These are phyloP conservation scores for Zapornia atra DNA, from an alignment of 2,113 vertebrate species.

Conservation along the genomic window DNA sequence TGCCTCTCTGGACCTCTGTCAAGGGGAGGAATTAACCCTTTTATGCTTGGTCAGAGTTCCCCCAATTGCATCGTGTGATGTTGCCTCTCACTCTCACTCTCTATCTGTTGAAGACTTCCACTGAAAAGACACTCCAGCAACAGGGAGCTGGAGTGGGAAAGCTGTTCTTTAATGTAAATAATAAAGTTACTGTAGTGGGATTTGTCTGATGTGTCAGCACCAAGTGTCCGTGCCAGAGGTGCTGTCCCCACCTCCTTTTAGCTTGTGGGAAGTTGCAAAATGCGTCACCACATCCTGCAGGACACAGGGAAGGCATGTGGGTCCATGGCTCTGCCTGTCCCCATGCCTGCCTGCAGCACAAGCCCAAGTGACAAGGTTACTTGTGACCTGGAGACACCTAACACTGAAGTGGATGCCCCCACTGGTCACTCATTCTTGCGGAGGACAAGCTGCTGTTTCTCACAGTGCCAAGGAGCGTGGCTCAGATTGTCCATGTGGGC, in stretches of 20 bases:
- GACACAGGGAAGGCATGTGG: fast-evolving
- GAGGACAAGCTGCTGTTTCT: background rate
- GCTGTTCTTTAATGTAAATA: background rate
- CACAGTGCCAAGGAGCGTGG: background rate
- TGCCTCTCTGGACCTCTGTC: background rate
- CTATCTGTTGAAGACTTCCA: background rate
- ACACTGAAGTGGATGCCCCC: background rate
- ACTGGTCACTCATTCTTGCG: background rate
- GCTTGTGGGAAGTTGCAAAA: background rate
- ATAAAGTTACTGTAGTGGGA: background rate
- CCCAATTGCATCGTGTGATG: too few relatives aligned
- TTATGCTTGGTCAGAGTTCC: background rate
- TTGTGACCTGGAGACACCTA: background rate
- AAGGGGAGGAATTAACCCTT: background rate
- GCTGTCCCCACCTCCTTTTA: background rate
- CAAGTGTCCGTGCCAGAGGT: background rate
- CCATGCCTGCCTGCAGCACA: background rate
- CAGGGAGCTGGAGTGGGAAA: background rate
- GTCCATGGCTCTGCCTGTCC: background rate
- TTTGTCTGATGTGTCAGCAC: background rate
- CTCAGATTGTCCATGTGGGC: background rate
- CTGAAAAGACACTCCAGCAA: background rate
- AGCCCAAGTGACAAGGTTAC: background rate
- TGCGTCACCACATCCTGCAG: background rate
- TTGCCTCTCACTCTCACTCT: background rate